These are phyloP conservation scores for Cavia aperea DNA, from an alignment of 2,113 vertebrate species.

Conservation along the genomic window DNA sequence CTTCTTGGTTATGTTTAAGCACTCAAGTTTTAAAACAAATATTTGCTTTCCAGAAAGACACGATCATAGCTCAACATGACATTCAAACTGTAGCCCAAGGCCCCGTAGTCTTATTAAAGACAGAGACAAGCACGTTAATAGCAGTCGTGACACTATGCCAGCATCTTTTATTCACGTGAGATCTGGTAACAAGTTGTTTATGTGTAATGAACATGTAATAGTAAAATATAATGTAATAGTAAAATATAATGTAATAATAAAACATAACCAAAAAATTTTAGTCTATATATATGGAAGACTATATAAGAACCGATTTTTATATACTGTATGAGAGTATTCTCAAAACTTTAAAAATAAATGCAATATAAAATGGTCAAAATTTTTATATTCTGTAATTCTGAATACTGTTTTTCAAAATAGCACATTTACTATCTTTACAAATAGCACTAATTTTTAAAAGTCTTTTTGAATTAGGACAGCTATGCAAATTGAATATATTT, in stretches of 20 bases:
- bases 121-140: background rate
- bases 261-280: background rate
- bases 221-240: no score
- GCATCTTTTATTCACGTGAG: background rate
- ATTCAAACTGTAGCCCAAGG: background rate
- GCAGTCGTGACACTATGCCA: background rate
- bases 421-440: background rate
- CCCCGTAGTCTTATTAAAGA: background rate
- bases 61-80: background rate
- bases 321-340: background rate
- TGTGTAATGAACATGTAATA: no score
- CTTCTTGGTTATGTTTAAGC: background rate
- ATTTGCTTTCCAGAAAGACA: background rate
- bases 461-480: background rate
- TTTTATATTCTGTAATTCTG: background rate
- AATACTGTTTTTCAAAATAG: background rate
- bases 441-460: background rate
- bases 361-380: background rate
- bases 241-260: no score
- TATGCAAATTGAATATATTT: background rate
- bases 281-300: background rate
- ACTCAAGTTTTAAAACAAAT: background rate
- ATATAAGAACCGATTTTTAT: background rate
- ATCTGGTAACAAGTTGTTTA: background rate
- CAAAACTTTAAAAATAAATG: background rate